Evolutionary conservation across 92 coral and sea anemone genomes (phyloP), one percentile per base, ranked within the genome.

Genomic region (Hydrozoanthus gracilis): DNA sequence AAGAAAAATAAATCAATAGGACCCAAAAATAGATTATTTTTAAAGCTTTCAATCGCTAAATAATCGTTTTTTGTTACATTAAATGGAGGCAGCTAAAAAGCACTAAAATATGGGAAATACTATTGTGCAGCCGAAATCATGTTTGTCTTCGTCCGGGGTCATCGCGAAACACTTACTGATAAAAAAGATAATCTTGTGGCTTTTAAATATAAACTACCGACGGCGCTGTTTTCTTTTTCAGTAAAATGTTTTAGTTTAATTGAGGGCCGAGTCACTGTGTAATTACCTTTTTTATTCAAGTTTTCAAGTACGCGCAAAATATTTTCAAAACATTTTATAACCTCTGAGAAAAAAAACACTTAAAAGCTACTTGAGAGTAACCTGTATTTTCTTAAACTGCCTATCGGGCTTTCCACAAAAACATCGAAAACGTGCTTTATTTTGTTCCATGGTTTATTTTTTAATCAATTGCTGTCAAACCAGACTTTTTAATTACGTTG

Each of bases 401-500:
- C 46, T 79, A 17, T 79, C 35, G 54, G 1, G 64, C 16, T 10
- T 65, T 47, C 12, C 3, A 16, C 14, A 15, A 49, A 65, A 65
- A 7, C 14, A 10, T 8, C 12, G 8, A 48, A 10, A 49, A 66
- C 39, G 1, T 66, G 44, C 48, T 58, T 15, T 9, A 76, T 62
- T 52, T 3, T 48, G 3, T 66, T 51, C 50, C 8, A 14, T 8
- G 73, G 52, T 50, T 66, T n/a, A 18, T 64, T 8, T 62, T 16
- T 3, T 44, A 3, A 16, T 16, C 60, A 62, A 2, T 4, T 13
- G 62, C 18, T 65, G 85, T 80, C 85, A 66, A 48, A 80, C 18
- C 55, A 79, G 47, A 51, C 11, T 66, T 80, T 80, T 65, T 80
- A 80, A 80, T 65, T 66, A 65, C 55, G 85, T 80, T 80, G 60